Conservation (phyloP, 2,797 vertebrate genomes). For the Cossypha niveicapilla region DNA sequence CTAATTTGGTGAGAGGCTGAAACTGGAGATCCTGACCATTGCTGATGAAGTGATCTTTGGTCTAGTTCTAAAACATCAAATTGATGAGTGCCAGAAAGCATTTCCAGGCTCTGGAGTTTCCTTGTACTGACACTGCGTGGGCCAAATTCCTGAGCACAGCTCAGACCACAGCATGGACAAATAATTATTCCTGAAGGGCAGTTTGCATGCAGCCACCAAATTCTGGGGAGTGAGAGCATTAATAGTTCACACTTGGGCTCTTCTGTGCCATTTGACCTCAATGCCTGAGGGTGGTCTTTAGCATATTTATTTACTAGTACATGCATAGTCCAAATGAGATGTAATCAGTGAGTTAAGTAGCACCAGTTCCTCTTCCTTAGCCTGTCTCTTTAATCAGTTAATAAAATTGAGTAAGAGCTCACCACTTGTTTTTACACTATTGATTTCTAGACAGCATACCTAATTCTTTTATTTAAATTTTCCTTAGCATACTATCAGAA, state of each 20-base stretch:
- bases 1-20: not conserved
- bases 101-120: not conserved
- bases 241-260: not conserved
- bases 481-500: not conserved
- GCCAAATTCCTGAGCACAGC: not conserved
- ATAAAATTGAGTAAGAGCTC: not conserved
- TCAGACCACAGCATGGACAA: not conserved
- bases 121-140: not conserved
- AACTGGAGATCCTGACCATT: not conserved
- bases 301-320: not conserved
- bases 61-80: not conserved
- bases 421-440: not conserved
- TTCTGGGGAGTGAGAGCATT: not conserved
- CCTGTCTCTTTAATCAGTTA: accelerated
- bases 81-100: not conserved
- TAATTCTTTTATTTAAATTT: not conserved
- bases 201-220: accelerated
- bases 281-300: not conserved
- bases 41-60: not conserved
- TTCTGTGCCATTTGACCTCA: not conserved
- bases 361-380: not conserved
- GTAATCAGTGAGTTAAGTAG: not conserved
- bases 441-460: not conserved
- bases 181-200: not conserved
- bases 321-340: not conserved